Percentiles rank a stretch among this genome's conserved stretches.
Evolutionary conservation across 1,140 invertebrate genomes (phyloP).

Genomic region (Bombus pyrosoma): DNA sequence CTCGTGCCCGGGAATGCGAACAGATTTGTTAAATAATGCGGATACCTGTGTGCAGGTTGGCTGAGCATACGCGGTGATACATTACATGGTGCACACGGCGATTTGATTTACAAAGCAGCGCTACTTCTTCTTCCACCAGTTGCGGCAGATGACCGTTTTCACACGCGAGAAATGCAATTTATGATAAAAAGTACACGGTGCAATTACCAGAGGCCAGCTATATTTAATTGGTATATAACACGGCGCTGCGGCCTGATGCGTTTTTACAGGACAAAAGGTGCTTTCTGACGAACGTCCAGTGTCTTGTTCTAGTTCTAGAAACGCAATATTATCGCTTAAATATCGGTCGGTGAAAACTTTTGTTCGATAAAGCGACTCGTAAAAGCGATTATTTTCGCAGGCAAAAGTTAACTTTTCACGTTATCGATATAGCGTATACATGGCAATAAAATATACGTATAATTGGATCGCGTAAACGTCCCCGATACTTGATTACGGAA

Average conservation of each 20-base stretch:
- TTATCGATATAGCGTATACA: not conserved
- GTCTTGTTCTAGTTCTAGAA: conserved; percentile 28
- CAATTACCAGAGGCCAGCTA: not conserved
- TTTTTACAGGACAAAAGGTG: not conserved
- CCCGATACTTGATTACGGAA: too few species aligned
- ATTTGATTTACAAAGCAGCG: conserved; percentile 49
- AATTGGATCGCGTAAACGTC: too few species aligned
- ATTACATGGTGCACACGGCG: not conserved
- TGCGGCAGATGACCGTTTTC: conserved; percentile 51
- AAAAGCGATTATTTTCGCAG: too few species aligned
- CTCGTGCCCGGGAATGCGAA: conserved; percentile 16
- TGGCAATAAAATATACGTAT: not conserved
- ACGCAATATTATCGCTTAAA: not conserved
- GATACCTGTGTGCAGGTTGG: conserved; percentile 9
- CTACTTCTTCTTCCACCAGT: conserved; percentile 37
- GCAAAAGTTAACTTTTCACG: not conserved
- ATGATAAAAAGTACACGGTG: not conserved
- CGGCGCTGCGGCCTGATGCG: not conserved
- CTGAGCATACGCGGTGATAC: conserved; percentile 7
- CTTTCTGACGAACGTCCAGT: not conserved
- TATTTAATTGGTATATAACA: conserved; percentile 20
- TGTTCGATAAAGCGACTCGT: not conserved
- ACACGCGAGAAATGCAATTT: conserved; percentile 40
- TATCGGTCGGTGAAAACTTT: not conserved
- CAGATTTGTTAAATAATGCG: conserved; percentile 41